Percentiles rank a stretch among this genome's conserved stretches.
These are phyloP conservation scores for Morus bassanus DNA, from an alignment of 2,797 vertebrate genomes.

Conservation along the genomic window DNA sequence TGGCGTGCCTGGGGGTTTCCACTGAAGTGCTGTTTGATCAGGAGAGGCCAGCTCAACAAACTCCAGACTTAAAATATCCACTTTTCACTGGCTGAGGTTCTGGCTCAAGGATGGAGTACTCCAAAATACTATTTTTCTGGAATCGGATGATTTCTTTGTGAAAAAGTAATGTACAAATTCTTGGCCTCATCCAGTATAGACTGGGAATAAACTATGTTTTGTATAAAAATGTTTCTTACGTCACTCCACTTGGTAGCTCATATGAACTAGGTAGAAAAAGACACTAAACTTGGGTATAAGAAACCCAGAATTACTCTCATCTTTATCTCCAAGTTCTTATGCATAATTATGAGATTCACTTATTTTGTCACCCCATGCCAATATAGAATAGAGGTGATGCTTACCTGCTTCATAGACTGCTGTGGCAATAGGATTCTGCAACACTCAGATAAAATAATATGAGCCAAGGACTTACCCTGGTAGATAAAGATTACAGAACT, in stretches of 20 bases:
- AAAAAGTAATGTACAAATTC: background rate
- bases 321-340: background rate
- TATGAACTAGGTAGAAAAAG: background rate
- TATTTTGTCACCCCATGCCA: background rate
- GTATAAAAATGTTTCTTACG: background rate
- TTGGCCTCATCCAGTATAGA: background rate
- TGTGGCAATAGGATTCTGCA: background rate
- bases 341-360: background rate
- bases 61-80: background rate
- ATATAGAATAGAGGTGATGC: background rate
- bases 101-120: background rate
- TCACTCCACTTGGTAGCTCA: background rate
- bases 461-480: background rate
- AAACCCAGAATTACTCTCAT: background rate
- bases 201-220: background rate
- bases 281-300: background rate
- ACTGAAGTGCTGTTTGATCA: background rate
- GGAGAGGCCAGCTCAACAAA: background rate
- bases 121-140: background rate
- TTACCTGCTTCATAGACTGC: background rate
- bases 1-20: background rate
- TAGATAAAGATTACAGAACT: background rate
- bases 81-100: background rate
- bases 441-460: background rate
- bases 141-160: background rate